These are phyloP conservation scores for Haliaeetus leucogaster DNA, from an alignment of 2,113 vertebrate genomes.

Conservation along the genomic window DNA sequence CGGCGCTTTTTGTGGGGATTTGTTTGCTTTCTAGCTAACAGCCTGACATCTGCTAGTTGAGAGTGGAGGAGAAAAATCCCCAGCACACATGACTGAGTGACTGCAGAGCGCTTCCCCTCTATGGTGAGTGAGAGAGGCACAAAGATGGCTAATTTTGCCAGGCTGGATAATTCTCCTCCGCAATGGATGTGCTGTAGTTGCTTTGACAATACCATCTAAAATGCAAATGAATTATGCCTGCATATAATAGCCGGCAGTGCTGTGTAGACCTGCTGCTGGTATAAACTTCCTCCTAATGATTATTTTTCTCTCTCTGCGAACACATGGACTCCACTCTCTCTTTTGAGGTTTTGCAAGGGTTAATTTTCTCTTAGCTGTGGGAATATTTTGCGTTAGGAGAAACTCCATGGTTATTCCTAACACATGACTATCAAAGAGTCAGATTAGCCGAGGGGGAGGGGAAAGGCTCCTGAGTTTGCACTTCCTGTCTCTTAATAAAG, in stretches of 20 bases:
- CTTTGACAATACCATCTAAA: constrained; percentile 50
- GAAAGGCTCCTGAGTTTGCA: constrained; percentile 67
- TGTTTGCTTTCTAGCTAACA: not conserved
- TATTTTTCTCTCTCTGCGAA: not conserved
- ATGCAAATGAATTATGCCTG: constrained; percentile 56
- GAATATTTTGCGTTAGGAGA: constrained; percentile 67
- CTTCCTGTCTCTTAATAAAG: constrained; percentile 77
- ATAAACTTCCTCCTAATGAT: constrained; percentile 35
- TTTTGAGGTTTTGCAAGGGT: constrained; percentile 57
- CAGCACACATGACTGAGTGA: not conserved
- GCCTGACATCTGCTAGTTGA: not conserved
- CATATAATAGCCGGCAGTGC: not conserved
- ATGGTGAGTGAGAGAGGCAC: not conserved
- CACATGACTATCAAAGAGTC: constrained; percentile 76
- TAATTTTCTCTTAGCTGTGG: constrained; percentile 73
- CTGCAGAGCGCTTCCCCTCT: not conserved
- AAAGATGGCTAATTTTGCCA: constrained; percentile 43
- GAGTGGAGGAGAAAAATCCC: not conserved
- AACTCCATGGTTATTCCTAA: constrained; percentile 74
- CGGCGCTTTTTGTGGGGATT: not conserved
- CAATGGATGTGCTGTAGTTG: not conserved
- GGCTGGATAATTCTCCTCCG: not conserved
- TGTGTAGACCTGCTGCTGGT: not conserved
- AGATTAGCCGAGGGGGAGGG: constrained; percentile 68
- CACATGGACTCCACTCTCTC: not conserved